Evolutionary conservation across 2,888 invertebrate species (phyloP).

Genomic region (Ophioninae sp.): DNA sequence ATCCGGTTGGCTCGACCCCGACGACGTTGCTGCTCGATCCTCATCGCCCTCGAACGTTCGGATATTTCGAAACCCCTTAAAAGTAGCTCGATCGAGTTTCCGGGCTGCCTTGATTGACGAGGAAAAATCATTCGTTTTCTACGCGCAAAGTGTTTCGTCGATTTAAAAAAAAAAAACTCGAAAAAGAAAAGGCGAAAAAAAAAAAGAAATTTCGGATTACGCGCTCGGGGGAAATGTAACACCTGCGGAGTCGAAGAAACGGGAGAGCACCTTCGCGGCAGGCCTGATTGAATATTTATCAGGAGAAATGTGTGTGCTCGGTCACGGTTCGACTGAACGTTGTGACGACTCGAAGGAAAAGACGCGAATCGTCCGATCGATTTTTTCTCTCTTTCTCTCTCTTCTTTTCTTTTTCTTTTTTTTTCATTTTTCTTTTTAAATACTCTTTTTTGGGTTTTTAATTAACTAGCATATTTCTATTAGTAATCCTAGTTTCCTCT

Average conservation of each 20-base stretch:
- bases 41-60: not conserved
- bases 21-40: conserved; percentile 25
- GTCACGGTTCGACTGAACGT: conserved; percentile 48
- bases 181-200: not conserved
- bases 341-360: conserved; percentile 20
- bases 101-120: too few species aligned
- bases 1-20: conserved; percentile 55
- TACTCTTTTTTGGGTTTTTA: too few species aligned
- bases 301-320: conserved; percentile 63
- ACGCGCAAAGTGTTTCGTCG: not conserved
- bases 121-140: too few species aligned
- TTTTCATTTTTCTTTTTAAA: too few species aligned
- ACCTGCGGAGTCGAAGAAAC: conserved; percentile 24
- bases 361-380: conserved; percentile 39
- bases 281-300: conserved; percentile 65
- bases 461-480: too few species aligned
- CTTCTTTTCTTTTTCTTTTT: conserved; percentile 1
- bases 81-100: too few species aligned
- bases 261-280: conserved; percentile 24
- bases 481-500: too few species aligned
- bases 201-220: not conserved
- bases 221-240: conserved; percentile 3
- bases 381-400: conserved; percentile 23
- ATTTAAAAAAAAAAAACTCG: not conserved
- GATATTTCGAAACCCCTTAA: too few species aligned